A percentile compares a stretch with the other conserved stretches of the same genome.
phyloP scores from a whole-genome alignment of 2,888 invertebrate genomes.

The Rhimphoctona megacephalus region DNA sequence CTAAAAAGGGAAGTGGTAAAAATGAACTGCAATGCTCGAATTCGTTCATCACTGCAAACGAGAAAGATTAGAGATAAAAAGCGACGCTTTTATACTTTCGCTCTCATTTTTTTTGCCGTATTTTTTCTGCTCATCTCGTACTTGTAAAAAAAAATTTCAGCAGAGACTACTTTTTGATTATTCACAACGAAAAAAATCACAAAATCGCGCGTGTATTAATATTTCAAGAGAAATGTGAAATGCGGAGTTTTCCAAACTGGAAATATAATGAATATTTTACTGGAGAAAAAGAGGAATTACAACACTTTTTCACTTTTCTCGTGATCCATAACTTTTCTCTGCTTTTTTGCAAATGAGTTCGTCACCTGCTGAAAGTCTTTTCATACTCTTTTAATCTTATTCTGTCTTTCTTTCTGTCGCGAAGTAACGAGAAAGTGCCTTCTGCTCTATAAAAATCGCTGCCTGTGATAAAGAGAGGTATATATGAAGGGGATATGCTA shows the following conservation, averaged over 20 bases:
- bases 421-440: constrained; percentile 8
- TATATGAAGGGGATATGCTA: background rate
- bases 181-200: background rate
- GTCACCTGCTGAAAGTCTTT: background rate
- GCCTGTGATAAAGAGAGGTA: constrained; percentile 1
- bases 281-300: background rate
- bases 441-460: constrained; percentile 46
- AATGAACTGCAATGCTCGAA: constrained; percentile 8
- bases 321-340: constrained; percentile 11
- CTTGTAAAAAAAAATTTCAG: background rate
- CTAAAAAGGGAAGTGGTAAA: constrained; percentile 18
- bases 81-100: background rate
- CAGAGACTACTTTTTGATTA: background rate
- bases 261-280: constrained; percentile 2
- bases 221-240: background rate
- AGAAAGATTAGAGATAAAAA: background rate
- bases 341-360: constrained; percentile 41
- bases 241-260: background rate
- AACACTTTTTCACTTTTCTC: constrained; percentile 22
- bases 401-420: constrained; percentile 12
- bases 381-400: background rate
- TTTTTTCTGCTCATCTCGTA: background rate
- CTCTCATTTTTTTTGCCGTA: background rate
- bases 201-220: background rate
- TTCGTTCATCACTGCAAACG: constrained; percentile 20